These are phyloP conservation scores for Drosophila tripunctata DNA, from an alignment of 2,888 invertebrate species.

Conservation along the genomic window DNA sequence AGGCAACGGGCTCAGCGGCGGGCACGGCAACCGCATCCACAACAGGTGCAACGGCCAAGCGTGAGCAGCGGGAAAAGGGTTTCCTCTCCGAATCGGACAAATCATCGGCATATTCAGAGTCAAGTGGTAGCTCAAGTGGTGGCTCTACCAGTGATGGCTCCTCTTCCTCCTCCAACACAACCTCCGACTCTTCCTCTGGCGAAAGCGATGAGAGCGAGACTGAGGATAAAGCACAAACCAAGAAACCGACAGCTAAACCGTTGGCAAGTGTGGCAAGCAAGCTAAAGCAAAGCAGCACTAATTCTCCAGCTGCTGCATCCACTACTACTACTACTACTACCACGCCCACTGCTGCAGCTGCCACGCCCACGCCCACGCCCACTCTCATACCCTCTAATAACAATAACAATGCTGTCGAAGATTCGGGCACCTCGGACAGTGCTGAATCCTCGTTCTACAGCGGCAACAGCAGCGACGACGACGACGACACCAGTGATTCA, in stretches of 20 bases:
- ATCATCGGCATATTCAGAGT: conserved; percentile 81
- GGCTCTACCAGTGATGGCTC: conserved; percentile 51
- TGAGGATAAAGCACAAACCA: conserved; percentile 24
- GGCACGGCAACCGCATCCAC: no score
- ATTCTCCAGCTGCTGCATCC: conserved; percentile 1
- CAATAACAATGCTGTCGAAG: conserved; percentile 32
- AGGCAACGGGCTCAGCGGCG: conserved; percentile 30
- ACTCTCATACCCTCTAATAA: conserved; percentile 33
- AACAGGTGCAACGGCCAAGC: neutral
- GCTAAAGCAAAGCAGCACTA: conserved; percentile 33
- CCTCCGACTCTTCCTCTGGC: conserved; percentile 32
- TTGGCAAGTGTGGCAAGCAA: conserved; percentile 4
- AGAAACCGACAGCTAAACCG: conserved; percentile 19
- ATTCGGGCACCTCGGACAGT: conserved; percentile 78
- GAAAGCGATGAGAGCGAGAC: conserved; percentile 18
- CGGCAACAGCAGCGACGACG: conserved; percentile 46
- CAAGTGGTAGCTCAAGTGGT: conserved; percentile 73
- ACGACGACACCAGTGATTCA: conserved; percentile 46
- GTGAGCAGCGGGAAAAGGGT: conserved; percentile 85
- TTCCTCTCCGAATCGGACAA: conserved; percentile 86
- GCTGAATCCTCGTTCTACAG: conserved; percentile 76
- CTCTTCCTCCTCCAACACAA: conserved; percentile 32
- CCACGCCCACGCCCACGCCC: neutral
- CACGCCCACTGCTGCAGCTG: neutral
- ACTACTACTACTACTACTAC: neutral